phyloP scores from a whole-genome alignment of 2,113 vertebrate species.

The Chloroceryle aenea region DNA sequence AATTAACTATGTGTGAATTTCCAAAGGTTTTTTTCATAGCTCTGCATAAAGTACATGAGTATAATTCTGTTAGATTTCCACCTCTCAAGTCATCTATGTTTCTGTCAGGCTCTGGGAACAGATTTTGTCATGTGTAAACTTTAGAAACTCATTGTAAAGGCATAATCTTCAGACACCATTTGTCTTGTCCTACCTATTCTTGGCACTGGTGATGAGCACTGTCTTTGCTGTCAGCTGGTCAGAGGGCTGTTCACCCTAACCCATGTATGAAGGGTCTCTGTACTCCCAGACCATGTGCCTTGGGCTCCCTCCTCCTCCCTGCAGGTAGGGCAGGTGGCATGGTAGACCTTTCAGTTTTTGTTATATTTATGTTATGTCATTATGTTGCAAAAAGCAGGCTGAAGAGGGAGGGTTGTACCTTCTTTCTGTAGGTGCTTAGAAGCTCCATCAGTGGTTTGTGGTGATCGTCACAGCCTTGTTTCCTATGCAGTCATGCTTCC shows the following conservation, averaged over 20 bases:
- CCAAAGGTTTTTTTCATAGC: neutral
- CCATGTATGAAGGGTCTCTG: accelerated
- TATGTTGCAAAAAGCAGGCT: neutral
- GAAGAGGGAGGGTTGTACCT: neutral
- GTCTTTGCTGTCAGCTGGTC: neutral
- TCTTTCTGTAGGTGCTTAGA: neutral
- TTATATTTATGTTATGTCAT: neutral
- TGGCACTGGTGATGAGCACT: neutral
- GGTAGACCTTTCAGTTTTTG: neutral
- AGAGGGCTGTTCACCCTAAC: neutral
- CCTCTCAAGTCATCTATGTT: neutral
- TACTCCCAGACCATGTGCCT: accelerated
- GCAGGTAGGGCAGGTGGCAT: neutral
- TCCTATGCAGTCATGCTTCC: neutral
- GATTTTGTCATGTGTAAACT: neutral
- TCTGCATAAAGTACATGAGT: neutral
- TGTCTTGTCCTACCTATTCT: neutral
- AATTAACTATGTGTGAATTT: neutral
- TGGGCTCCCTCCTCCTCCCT: neutral
- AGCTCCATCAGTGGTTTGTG: neutral
- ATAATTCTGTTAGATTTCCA: neutral
- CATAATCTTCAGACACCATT: neutral
- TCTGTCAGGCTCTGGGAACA: neutral
- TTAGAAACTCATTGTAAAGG: neutral
- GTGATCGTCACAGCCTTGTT: neutral